Evolutionary conservation across 2,113 vertebrate species (phyloP).

Genomic region (Nannospalax galili): DNA sequence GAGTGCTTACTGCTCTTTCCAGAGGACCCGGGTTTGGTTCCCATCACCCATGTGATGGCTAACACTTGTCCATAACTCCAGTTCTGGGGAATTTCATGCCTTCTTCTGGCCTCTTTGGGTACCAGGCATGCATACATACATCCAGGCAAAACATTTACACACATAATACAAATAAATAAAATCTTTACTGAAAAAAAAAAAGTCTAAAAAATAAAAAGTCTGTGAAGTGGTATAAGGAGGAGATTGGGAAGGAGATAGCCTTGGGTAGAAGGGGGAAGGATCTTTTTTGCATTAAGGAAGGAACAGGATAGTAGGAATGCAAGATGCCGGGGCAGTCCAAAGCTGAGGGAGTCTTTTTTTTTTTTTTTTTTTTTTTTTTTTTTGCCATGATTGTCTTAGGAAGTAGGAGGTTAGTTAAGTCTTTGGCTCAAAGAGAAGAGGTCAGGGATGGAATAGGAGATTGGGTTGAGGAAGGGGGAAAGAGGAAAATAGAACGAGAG

Average conservation of each 20-base stretch:
- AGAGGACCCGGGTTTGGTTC: too few species aligned
- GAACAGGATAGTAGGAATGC: neutral
- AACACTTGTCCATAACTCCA: too few species aligned
- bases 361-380: too few species aligned
- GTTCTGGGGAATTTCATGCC: too few species aligned
- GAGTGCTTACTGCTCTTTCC: too few species aligned
- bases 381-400: neutral
- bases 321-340: neutral
- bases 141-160: too few species aligned
- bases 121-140: too few species aligned
- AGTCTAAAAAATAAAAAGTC: neutral
- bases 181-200: too few species aligned
- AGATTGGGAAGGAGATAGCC: neutral
- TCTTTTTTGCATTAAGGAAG: neutral
- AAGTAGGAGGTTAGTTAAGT: neutral
- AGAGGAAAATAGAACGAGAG: neutral
- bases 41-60: too few species aligned
- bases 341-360: slow-evolving; percentile 16
- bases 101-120: too few species aligned
- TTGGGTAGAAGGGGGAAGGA: neutral
- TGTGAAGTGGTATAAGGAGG: neutral
- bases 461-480: neutral
- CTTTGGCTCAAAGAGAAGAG: neutral
- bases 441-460: neutral
- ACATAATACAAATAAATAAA: too few species aligned